phyloP scores from a whole-genome alignment of 2,888 invertebrate species.

The Endomychus coccineus region DNA sequence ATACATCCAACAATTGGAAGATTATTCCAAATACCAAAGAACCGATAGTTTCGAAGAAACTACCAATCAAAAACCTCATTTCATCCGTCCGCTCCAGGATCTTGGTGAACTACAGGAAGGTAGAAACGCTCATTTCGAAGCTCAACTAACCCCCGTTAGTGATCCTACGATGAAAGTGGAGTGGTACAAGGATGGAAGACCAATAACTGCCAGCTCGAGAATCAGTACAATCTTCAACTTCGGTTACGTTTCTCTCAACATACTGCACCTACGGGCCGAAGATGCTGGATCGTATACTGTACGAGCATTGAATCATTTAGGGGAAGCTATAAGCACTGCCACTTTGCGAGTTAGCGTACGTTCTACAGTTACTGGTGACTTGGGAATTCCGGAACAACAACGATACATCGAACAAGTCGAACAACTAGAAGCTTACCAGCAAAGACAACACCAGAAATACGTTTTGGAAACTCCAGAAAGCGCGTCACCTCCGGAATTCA shows the following conservation, averaged over 20 bases:
- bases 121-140: slow-evolving; percentile 88
- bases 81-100: slow-evolving; percentile 80
- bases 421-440: slow-evolving; percentile 82
- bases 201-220: slow-evolving; percentile 94
- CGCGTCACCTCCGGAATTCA: slow-evolving; percentile 75
- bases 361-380: slow-evolving; percentile 77
- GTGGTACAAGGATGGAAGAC: slow-evolving; percentile 91
- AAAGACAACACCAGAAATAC: slow-evolving; percentile 71
- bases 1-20: slow-evolving; percentile 84
- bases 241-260: slow-evolving; percentile 97
- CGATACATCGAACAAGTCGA: slow-evolving; percentile 88
- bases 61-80: slow-evolving; percentile 72
- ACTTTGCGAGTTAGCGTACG: slow-evolving; percentile 67
- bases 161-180: slow-evolving; percentile 92
- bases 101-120: slow-evolving; percentile 84
- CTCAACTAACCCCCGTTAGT: slow-evolving; percentile 83
- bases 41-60: slow-evolving; percentile 79
- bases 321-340: slow-evolving; percentile 83
- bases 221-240: slow-evolving; percentile 98
- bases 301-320: slow-evolving; percentile 82
- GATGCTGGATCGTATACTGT: slow-evolving; percentile 94
- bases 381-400: slow-evolving; percentile 78
- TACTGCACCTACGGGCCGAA: slow-evolving; percentile 97
- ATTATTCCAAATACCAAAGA: slow-evolving; percentile 79
- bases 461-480: slow-evolving; percentile 75